A percentile compares a stretch with the other conserved stretches of the same genome.
Evolutionary conservation across 2,888 invertebrate genomes (phyloP).

Genomic region (Chrysomela aeneicollis): DNA sequence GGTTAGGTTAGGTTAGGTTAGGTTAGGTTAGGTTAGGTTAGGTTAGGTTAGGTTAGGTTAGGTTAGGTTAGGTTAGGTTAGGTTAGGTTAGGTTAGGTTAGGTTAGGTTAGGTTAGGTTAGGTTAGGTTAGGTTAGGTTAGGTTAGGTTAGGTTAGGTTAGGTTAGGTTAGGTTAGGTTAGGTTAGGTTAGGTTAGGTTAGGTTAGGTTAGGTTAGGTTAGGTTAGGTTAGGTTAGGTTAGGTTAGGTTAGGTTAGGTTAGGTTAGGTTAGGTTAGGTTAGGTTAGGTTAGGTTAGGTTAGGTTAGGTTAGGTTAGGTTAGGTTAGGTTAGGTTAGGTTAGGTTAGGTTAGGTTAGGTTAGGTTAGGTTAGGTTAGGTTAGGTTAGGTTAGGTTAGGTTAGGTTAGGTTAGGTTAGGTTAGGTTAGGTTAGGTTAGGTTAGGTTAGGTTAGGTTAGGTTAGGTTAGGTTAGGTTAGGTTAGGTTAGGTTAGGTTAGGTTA

Average conservation of each 20-base stretch:
- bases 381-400: slow-evolving; percentile 40
- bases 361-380: slow-evolving; percentile 37
- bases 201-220: too few species aligned
- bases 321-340: slow-evolving; percentile 38
- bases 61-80: slow-evolving; percentile 29
- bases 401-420: slow-evolving; percentile 28
- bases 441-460: slow-evolving; percentile 20
- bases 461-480: slow-evolving; percentile 17
- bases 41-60: slow-evolving; percentile 30
- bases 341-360: slow-evolving; percentile 39
- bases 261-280: too few species aligned
- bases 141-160: too few species aligned
- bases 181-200: too few species aligned
- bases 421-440: slow-evolving; percentile 25
- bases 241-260: too few species aligned
- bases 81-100: too few species aligned
- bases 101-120: too few species aligned
- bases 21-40: slow-evolving; percentile 39
- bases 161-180: too few species aligned
- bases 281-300: too few species aligned
- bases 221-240: too few species aligned
- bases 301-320: too few species aligned
- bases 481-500: slow-evolving; percentile 21
- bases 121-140: too few species aligned
- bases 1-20: slow-evolving; percentile 26